Conservation (phyloP, 2,888 invertebrate species). For the Drosophila tripunctata region DNA sequence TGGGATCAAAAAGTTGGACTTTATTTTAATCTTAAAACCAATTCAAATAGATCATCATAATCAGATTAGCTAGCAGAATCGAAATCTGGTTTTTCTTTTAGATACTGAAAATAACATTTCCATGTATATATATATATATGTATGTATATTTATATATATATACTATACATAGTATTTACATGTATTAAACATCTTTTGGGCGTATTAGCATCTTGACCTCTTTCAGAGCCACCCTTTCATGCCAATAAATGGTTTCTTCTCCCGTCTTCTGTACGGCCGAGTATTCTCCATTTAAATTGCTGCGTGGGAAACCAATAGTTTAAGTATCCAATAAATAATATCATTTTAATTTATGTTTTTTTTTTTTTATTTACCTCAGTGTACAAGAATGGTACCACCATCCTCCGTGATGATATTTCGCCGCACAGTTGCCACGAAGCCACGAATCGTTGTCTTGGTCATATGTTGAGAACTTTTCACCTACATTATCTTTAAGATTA, state of each 20-base stretch:
- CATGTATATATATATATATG: too few relatives aligned
- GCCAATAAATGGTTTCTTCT: neutral
- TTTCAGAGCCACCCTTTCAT: neutral
- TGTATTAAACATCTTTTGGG: too few relatives aligned
- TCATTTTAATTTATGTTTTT: neutral
- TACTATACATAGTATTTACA: too few relatives aligned
- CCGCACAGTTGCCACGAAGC: neutral
- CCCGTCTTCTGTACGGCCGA: neutral
- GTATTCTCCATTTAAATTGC: constrained; percentile 10
- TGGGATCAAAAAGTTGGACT: too few relatives aligned
- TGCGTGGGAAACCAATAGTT: neutral
- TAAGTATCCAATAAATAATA: too few relatives aligned
- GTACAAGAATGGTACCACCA: constrained; percentile 1
- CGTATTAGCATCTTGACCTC: constrained; percentile 5
- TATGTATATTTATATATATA: too few relatives aligned
- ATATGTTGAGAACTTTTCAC: neutral
- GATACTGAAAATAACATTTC: too few relatives aligned
- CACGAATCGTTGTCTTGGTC: neutral
- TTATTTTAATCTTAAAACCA: too few relatives aligned
- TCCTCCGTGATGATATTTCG: neutral
- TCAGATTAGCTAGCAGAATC: too few relatives aligned
- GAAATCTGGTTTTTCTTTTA: too few relatives aligned
- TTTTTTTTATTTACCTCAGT: neutral
- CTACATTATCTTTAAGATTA: neutral
- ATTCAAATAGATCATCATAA: too few relatives aligned